These are phyloP conservation scores for Cerastoderma edule DNA, from an alignment of 2,888 invertebrate genomes.

Conservation along the genomic window DNA sequence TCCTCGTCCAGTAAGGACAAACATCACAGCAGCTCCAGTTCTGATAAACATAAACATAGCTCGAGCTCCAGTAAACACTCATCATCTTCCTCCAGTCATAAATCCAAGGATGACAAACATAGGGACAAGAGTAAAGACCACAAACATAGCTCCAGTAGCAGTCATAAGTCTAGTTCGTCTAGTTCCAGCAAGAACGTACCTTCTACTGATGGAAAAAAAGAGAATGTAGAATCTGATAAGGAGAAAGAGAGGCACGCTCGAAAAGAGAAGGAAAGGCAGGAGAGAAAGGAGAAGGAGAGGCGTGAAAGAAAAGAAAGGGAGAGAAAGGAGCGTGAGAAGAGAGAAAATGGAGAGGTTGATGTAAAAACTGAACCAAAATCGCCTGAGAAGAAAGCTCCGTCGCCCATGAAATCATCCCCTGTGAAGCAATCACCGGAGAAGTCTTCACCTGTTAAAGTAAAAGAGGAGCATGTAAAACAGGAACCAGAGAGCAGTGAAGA, in stretches of 20 bases:
- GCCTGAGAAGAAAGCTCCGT: constrained; percentile 38
- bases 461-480: constrained; percentile 51
- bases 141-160: constrained; percentile 48
- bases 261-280: constrained; percentile 58
- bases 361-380: constrained; percentile 39
- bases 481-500: constrained; percentile 68
- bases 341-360: constrained; percentile 34
- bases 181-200: constrained; percentile 37
- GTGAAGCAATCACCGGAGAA: no score
- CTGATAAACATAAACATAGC: constrained; percentile 50
- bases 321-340: constrained; percentile 43
- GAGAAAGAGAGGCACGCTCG: constrained; percentile 50
- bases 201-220: constrained; percentile 45
- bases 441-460: constrained; percentile 26
- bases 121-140: constrained; percentile 52
- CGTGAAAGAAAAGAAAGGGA: constrained; percentile 55
- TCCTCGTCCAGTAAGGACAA: constrained; percentile 43
- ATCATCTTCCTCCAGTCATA: constrained; percentile 33
- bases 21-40: constrained; percentile 55
- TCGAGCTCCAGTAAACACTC: constrained; percentile 54
- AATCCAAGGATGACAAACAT: constrained; percentile 50
- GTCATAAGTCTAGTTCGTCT: constrained; percentile 50
- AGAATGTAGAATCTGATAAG: constrained; percentile 51
- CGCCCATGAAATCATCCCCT: constrained; percentile 45
- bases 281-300: constrained; percentile 53